phyloP scores from a whole-genome alignment of 2,113 vertebrate species.

The Gymnorhina tibicen region DNA sequence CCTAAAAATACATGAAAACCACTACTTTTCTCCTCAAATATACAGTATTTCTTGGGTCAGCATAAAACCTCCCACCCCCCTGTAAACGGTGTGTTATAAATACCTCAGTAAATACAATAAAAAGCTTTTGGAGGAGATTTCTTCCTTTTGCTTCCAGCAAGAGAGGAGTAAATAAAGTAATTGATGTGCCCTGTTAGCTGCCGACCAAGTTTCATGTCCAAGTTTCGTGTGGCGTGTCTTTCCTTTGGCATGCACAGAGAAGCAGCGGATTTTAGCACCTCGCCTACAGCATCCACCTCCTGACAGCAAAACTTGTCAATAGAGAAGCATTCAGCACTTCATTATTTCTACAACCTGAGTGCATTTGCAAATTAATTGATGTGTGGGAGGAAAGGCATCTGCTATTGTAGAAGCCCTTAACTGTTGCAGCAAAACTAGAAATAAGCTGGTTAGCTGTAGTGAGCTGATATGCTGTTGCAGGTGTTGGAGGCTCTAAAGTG shows the following conservation, averaged over 20 bases:
- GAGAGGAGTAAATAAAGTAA: neutral
- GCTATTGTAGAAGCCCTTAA: constrained; percentile 72
- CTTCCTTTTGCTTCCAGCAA: neutral
- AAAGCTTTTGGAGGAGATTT: neutral
- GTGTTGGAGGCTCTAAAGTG: neutral
- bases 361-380: constrained; percentile 80
- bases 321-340: constrained; percentile 63
- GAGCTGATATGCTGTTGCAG: constrained; percentile 41
- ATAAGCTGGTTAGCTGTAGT: constrained; percentile 51
- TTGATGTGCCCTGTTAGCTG: constrained; percentile 3
- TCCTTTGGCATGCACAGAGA: neutral
- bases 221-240: neutral
- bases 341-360: constrained; percentile 78
- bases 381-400: constrained; percentile 80
- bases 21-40: neutral
- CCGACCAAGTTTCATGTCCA: neutral
- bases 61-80: neutral
- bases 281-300: constrained; percentile 65
- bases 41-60: neutral
- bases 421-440: constrained; percentile 55
- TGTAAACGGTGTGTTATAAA: neutral
- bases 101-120: neutral
- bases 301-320: constrained; percentile 50
- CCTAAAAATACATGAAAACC: neutral
- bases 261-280: constrained; percentile 28